Conservation (phyloP, 2,888 invertebrate genomes). For the Drosophila nigricruria region DNA sequence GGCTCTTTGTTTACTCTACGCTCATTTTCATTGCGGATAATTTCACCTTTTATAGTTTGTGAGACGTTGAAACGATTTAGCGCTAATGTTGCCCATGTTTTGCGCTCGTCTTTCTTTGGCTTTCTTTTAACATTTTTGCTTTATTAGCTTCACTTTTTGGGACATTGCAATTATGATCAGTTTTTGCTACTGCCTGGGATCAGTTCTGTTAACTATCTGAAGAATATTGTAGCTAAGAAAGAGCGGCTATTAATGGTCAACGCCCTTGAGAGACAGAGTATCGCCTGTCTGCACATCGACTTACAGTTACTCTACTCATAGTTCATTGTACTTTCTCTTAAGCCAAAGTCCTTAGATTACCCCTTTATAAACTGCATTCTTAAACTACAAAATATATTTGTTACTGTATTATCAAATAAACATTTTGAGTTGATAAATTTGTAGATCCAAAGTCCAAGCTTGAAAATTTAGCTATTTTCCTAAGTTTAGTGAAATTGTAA, state of each 20-base stretch:
- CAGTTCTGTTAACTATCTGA: not conserved
- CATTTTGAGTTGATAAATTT: too few relatives aligned
- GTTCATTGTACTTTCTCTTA: not conserved
- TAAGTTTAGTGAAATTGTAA: too few relatives aligned
- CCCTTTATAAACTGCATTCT: too few relatives aligned
- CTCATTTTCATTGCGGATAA: conserved; percentile 65
- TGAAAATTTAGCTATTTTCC: too few relatives aligned
- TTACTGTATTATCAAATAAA: too few relatives aligned
- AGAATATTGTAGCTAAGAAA: not conserved
- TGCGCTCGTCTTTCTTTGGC: conserved; percentile 56
- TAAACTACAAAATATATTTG: too few relatives aligned
- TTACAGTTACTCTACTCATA: not conserved
- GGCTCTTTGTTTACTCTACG: conserved; percentile 51
- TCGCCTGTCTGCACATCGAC: not conserved
- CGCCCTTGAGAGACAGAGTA: not conserved
- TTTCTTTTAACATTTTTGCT: conserved; percentile 68
- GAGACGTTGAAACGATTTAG: conserved; percentile 68
- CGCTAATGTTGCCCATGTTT: conserved; percentile 69
- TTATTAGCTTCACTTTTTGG: conserved; percentile 66
- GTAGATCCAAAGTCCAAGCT: too few relatives aligned
- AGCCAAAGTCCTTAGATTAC: not conserved
- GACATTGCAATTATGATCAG: conserved; percentile 54
- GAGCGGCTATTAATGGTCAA: conserved; percentile 4
- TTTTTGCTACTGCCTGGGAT: conserved; percentile 12
- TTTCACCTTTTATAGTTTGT: conserved; percentile 70